Base-by-base conservation (phyloP, 2,797 vertebrate species). In the Saxicola maurus region DNA sequence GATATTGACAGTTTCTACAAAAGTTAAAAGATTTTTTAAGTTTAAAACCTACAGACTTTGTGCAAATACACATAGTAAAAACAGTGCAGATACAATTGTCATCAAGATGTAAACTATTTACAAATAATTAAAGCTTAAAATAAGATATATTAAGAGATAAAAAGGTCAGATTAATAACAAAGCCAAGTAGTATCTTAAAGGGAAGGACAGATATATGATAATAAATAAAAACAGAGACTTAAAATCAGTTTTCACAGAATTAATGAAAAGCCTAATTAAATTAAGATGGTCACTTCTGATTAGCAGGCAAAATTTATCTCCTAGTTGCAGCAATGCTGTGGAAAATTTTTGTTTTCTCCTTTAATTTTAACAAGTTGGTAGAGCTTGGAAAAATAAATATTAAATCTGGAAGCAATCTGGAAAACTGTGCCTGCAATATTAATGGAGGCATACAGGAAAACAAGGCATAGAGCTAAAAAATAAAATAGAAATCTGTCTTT, bases 251-350 rank as follows among this genome's bases (percentile, higher is more conserved):
- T 78, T 72, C 38, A 48, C 30, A 45, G 56, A 86, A 76, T 33
- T 76, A 90, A 66, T 73, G 53, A 81, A 78, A 85, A 92, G 5
- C 3, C 10, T 49, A 77, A 81, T 73, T 83, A 75, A 83, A 72
- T 75, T 83, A 79, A 86, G 78, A 89, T 80, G 40, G 57, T 76
- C 74, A 62, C 24, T 84, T 84, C 45, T 86, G 84, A 86, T 73
- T 73, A 57, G 76, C 71, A 88, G 64, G 23, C 9, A 84, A 60
- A 79, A 61, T 11, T 64, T 83, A 53, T 81, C 49, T 91, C 30
- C 30, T 15, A 56, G n/a, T 33, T 84, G 45, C 45, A 82, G 13
- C 15, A 77, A 21, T 33, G 19, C 16, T 69, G 17, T 52, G 9
- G 37, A 60, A 69, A 53, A 42, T 84, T 83, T 52, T 31, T 72